A percentile compares a stretch with the other conserved stretches of the same genome.
Conservation (phyloP, 92 coral and sea anemone genomes). For the Palythoa heliodiscus region DNA sequence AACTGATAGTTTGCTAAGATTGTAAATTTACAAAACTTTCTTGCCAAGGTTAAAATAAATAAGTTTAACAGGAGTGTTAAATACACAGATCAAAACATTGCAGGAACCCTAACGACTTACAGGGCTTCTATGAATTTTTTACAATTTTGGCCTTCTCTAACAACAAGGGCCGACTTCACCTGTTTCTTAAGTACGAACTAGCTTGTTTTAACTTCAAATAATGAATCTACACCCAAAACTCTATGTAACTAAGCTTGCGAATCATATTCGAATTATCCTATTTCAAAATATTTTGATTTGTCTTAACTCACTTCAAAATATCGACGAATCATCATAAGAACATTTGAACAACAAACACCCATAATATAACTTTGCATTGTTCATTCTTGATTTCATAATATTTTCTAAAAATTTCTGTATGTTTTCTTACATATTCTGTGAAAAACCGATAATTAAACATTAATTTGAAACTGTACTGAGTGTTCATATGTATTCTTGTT, state of each 20-base stretch:
- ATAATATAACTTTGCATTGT: conserved; percentile 39
- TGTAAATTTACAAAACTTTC: conserved; percentile 94
- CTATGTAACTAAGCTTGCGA: conserved; percentile 58
- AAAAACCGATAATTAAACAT: conserved; percentile 33
- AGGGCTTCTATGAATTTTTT: background rate
- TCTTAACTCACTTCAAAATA: conserved; percentile 81
- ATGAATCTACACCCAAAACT: conserved; percentile 27
- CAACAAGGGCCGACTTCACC: background rate
- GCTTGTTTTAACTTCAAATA: conserved; percentile 10
- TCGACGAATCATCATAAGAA: conserved; percentile 68
- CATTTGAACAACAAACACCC: conserved; percentile 42
- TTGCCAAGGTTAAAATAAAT: conserved; percentile 90
- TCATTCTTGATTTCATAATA: conserved; percentile 45
- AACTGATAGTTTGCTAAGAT: conserved; percentile 87
- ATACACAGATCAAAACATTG: conserved; percentile 69
- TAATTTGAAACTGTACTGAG: conserved; percentile 14
- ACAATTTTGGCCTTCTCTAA: conserved; percentile 17
- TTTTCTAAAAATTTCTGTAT: conserved; percentile 39
- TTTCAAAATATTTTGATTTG: conserved; percentile 97
- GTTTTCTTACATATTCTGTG: conserved; percentile 19
- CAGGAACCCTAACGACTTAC: conserved; percentile 30
- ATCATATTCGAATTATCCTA: conserved; percentile 74
- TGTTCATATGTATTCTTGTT: conserved; percentile 20
- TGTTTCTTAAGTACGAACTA: background rate
- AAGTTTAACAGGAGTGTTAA: conserved; percentile 83